Conservation (phyloP, 1,140 invertebrate genomes). For the Trachelipus rathkii region DNA sequence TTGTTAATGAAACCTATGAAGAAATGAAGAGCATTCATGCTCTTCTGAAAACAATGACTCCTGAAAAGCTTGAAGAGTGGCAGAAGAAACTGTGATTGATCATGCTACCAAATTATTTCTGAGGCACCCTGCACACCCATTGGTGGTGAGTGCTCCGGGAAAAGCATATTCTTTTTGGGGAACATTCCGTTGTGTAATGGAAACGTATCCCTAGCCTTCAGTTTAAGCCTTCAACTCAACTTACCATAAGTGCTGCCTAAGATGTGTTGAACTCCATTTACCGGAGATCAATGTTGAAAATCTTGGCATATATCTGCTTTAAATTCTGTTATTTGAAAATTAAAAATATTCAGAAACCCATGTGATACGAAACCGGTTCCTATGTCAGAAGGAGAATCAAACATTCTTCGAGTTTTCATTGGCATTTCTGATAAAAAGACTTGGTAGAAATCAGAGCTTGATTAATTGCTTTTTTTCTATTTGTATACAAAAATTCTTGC, state of each 20-base stretch:
- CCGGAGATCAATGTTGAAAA: slow-evolving; percentile 52
- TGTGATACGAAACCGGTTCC: slow-evolving; percentile 16
- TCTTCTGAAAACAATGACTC: slow-evolving; percentile 84
- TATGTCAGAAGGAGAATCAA: slow-evolving; percentile 27
- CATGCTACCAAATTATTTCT: slow-evolving; percentile 7
- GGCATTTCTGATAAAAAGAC: slow-evolving; percentile 24
- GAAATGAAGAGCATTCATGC: slow-evolving; percentile 88
- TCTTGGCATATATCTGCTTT: slow-evolving; percentile 51
- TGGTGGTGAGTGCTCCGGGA: slow-evolving; percentile 83
- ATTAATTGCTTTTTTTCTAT: slow-evolving; percentile 56
- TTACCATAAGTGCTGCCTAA: slow-evolving; percentile 53
- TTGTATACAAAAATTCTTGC: slow-evolving; percentile 50
- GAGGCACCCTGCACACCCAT: slow-evolving; percentile 45
- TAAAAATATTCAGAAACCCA: slow-evolving; percentile 18
- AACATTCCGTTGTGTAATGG: slow-evolving; percentile 96
- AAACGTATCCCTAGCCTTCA: slow-evolving; percentile 86
- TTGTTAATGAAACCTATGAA: slow-evolving; percentile 75
- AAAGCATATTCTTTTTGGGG: slow-evolving; percentile 95
- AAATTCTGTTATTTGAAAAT: slow-evolving; percentile 17
- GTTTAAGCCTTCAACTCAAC: slow-evolving; percentile 69
- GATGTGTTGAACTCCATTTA: slow-evolving; percentile 51
- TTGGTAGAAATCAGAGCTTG: slow-evolving; percentile 47
- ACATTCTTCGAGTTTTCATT: slow-evolving; percentile 29
- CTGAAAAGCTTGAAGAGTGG: slow-evolving; percentile 73
- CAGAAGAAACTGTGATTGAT: slow-evolving; percentile 38